Percentiles rank a stretch among this genome's conserved stretches.
Conservation (phyloP, 2,113 vertebrate species). For the Pachycephala philippinensis region DNA sequence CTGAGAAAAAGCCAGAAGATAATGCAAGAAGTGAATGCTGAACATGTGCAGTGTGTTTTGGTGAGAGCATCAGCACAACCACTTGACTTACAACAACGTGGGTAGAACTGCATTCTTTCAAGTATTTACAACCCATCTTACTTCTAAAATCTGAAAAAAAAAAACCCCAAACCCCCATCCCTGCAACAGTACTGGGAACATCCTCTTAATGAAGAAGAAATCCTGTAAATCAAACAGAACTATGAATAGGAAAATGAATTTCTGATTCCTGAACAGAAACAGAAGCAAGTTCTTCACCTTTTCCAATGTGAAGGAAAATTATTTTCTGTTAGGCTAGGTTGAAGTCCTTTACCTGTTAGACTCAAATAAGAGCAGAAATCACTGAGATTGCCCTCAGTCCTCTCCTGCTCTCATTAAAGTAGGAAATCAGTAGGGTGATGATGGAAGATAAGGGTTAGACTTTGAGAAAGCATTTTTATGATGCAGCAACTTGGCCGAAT, state of each 20-base stretch:
- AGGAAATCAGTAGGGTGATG: neutral
- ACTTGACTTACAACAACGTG: neutral
- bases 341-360: neutral
- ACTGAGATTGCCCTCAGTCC: neutral
- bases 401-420: neutral
- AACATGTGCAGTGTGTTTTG: neutral
- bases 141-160: neutral
- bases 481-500: neutral
- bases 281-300: neutral
- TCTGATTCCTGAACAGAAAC: neutral
- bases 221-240: neutral
- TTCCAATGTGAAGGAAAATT: accelerated
- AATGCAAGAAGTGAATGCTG: neutral
- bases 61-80: neutral
- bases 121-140: neutral
- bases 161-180: accelerated
- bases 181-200: neutral
- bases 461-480: neutral
- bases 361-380: neutral
- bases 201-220: neutral
- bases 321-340: neutral
- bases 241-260: neutral
- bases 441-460: neutral
- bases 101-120: neutral
- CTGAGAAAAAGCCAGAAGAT: neutral